Base-by-base conservation (phyloP, 2,888 invertebrate species). In the Eupelmus urozonus region DNA sequence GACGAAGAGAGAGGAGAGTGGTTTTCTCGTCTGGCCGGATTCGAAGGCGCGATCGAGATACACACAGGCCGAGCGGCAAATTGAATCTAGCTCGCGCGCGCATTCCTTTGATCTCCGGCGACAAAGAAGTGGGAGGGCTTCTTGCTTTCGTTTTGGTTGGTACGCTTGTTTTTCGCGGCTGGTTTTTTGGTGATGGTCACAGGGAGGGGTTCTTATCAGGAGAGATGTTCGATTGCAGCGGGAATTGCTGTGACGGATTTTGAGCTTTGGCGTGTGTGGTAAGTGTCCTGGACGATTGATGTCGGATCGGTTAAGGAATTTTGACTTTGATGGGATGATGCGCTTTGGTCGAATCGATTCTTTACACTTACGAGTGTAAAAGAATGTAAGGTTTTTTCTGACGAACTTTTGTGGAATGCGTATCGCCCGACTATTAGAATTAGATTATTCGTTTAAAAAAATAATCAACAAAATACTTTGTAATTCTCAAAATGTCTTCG, bases 1-100 rank as follows among this genome's bases (percentile, higher is more conserved):
- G 40, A 55, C 78, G 55, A 42, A 74, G 67, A 59, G 77, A 55
- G 65, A 69, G 81, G n/a, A 70, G 78, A 76, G 79, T 34, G 34
- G 34, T 34, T 34, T 34, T 34, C 29, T 11, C 16, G 18, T 25
- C 42, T 72, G 81, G 3, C 23, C n/a, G n/a, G n/a, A n/a, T n/a
- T 84, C 84, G 85, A 85, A 84, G 16, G 34, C 29, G 49, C 29
- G 66, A 63, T 62, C 51, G 20, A 55, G 66, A 60, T 55, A 76
- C n/a, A n/a, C n/a, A 45, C 63, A 13, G 23, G 1, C 42, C 62
- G 25, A 55, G 59, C 42, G 51, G 53, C 66, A 75, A 78, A 78
- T 78, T 71, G 78, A 78, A 78, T 78, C 65, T 53, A 42, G 65
- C 49, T 53, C n/a, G 27, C 42, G 55, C 29, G 5, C 59, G 34